Percentiles rank a stretch among this genome's conserved stretches.
Evolutionary conservation across 2,113 vertebrate genomes (phyloP).

Genomic region (Onychostoma macrolepis): DNA sequence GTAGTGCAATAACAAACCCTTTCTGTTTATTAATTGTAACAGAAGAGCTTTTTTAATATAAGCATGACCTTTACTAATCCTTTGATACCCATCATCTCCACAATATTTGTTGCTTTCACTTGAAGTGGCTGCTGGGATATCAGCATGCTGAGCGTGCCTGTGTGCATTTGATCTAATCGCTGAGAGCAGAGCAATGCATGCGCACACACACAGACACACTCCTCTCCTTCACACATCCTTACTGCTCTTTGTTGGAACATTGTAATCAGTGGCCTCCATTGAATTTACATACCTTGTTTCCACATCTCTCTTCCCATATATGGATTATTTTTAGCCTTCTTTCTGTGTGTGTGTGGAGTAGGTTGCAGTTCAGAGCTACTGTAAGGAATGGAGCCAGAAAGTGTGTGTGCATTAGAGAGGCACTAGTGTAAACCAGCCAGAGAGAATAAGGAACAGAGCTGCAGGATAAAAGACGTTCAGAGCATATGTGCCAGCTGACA

Average conservation of each 20-base stretch:
- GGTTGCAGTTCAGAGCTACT: conserved; percentile 27
- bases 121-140: conserved; percentile 23
- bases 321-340: conserved; percentile 13
- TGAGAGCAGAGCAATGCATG: not conserved
- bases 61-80: conserved; percentile 10
- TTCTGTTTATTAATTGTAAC: not conserved
- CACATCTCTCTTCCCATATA: conserved; percentile 29
- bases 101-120: conserved; percentile 23
- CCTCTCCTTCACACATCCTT: not conserved
- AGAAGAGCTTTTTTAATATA: not conserved
- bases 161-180: conserved; percentile 14
- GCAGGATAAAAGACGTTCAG: not conserved
- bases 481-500: conserved; percentile 23
- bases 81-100: conserved; percentile 17
- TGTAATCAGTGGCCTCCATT: conserved; percentile 26
- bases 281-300: conserved; percentile 26
- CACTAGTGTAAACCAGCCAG: conserved; percentile 29
- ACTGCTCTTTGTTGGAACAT: conserved; percentile 27
- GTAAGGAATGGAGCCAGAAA: not conserved
- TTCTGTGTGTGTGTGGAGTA: conserved; percentile 7
- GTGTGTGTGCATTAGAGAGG: not conserved
- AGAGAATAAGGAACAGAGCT: not conserved
- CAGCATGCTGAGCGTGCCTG: conserved; percentile 26
- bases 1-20: not conserved
- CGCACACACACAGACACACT: not conserved